Conservation (phyloP, 2,797 vertebrate species). For the Arremon aurantiirostris region DNA sequence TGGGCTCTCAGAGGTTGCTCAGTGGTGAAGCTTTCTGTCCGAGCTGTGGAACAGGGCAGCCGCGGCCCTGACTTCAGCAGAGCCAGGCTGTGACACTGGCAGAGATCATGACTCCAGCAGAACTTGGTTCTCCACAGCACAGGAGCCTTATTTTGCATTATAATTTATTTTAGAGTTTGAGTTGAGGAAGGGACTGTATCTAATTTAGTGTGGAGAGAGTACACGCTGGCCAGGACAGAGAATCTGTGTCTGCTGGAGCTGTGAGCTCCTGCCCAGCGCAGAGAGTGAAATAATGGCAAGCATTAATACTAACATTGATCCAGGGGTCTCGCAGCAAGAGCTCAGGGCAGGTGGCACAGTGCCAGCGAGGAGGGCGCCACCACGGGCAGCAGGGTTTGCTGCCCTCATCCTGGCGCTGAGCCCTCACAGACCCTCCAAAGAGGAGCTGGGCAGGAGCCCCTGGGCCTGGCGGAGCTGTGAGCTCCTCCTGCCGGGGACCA, state of each 20-base stretch:
- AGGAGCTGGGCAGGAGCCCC: neutral
- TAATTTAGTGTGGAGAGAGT: neutral
- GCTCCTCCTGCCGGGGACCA: neutral
- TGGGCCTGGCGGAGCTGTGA: accelerated
- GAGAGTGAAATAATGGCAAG: neutral
- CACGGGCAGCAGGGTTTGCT: neutral
- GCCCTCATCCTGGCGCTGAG: neutral
- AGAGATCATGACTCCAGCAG: neutral
- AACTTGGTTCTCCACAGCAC: neutral
- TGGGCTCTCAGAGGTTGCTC: neutral
- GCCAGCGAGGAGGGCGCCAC: neutral
- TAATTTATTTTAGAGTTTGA: neutral
- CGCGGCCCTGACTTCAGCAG: neutral
- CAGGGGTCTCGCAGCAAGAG: accelerated
- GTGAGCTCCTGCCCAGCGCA: neutral
- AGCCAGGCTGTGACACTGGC: neutral
- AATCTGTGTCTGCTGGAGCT: neutral
- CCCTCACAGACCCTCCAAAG: neutral
- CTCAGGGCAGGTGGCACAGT: neutral
- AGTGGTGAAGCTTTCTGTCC: neutral
- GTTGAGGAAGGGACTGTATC: neutral
- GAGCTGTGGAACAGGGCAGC: neutral
- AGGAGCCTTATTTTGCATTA: neutral
- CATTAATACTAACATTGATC: neutral
- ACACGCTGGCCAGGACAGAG: neutral